Percentiles rank a stretch among this genome's conserved stretches.
phyloP scores from a whole-genome alignment of 2,797 vertebrate species.

The Monodelphis domestica region DNA sequence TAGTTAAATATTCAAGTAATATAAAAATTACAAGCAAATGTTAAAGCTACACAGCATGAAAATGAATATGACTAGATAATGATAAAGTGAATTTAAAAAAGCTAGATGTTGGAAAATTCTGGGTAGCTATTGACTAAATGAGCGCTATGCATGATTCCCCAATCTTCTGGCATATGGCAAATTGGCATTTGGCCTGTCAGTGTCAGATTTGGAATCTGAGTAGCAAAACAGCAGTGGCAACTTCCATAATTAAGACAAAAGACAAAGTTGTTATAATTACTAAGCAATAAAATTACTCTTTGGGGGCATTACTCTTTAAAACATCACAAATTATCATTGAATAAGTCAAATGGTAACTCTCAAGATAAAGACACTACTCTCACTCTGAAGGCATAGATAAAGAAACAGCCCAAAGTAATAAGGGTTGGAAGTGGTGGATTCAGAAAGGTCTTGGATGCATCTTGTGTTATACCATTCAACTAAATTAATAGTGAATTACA shows the following conservation, averaged over 20 bases:
- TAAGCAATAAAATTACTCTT: neutral
- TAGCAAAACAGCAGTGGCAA: neutral
- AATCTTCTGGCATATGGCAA: neutral
- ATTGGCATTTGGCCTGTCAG: neutral
- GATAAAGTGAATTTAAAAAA: neutral
- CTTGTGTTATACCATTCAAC: neutral
- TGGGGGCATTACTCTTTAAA: neutral
- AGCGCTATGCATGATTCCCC: conserved; percentile 10
- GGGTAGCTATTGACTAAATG: neutral
- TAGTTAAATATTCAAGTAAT: neutral
- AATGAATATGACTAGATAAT: neutral
- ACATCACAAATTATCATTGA: neutral
- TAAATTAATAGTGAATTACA: neutral
- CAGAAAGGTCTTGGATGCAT: conserved; percentile 19
- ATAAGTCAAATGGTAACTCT: neutral
- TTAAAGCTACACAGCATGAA: conserved; percentile 32
- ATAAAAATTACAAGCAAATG: neutral
- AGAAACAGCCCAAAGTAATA: neutral
- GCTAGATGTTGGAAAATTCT: neutral
- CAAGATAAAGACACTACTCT: neutral
- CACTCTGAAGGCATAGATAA: conserved; percentile 10
- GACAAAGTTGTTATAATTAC: neutral
- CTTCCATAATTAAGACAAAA: neutral
- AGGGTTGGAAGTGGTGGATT: neutral
- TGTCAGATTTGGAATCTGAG: neutral